Base-by-base conservation (phyloP, 2,797 vertebrate species). In the Sebastes cheni region DNA sequence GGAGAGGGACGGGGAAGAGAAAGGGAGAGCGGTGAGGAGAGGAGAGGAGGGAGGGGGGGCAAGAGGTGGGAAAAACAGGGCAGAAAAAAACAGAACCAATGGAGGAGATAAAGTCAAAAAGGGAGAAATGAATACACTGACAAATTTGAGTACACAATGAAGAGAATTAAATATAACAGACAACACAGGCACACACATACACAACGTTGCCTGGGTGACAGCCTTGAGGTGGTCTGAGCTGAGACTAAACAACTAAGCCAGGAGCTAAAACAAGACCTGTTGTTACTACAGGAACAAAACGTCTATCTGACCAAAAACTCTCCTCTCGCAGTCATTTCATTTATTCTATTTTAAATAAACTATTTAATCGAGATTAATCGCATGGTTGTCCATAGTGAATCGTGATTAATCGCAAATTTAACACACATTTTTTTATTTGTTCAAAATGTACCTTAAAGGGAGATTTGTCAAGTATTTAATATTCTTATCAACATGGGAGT, bases 181-280 rank as follows among this genome's bases (percentile, higher is more conserved):
- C 61, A 64, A 86, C 69, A 58, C 55, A 30, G 34, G 39, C n/a
- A 23, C 64, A 74, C 70, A 64, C 61, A 83, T 13, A 74, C 67
- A 81, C 67, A 81, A 75, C 25, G 84, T 81, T 83, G 82, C 83
- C 90, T 84, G 83, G 88, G 87, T 89, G 85, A 93, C 91, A 90
- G 87, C 94, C 93, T 95, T 95, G 93, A 84, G 90, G 75, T 83
- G 84, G 88, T 85, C 88, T 86, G 82, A 84, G 74, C 66, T 56
- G 58, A 93, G 90, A 92, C 92, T 92, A 90, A 94, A 95, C 92
- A 95, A 85, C 82, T 83, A 85, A 88, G 82, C 81, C 58, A 29
- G 72, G 32, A 92, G 79, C 77, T 87, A 85, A 93, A 91, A 90
- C 89, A 91, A 90, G 72, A 84, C 73, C 69, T 80, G 58, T 83